phyloP scores from a whole-genome alignment of 1,140 invertebrate species.

The Ectropis grisescens region DNA sequence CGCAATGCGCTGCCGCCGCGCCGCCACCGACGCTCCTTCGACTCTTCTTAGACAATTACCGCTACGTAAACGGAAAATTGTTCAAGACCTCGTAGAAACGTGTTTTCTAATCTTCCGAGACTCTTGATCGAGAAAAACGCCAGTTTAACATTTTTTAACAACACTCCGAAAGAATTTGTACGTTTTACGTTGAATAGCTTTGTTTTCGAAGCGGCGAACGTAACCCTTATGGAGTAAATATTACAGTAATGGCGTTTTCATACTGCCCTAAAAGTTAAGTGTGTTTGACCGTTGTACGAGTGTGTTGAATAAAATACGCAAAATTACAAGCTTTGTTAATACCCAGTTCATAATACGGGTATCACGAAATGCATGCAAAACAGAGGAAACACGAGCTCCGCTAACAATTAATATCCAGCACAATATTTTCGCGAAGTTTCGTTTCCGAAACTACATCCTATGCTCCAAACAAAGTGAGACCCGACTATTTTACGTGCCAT shows the following conservation, averaged over 20 bases:
- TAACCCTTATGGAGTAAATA: constrained; percentile 10
- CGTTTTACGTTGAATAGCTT: constrained; percentile 7
- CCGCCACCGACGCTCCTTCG: constrained; percentile 28
- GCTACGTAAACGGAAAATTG: constrained; percentile 61
- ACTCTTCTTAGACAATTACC: constrained; percentile 60
- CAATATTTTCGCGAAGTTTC: constrained; percentile 52
- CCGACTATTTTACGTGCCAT: constrained; percentile 41
- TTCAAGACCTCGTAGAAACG: constrained; percentile 48
- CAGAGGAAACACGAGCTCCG: constrained; percentile 19
- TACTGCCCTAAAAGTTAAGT: too few species aligned
- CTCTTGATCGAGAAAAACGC: constrained; percentile 26
- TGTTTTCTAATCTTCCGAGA: constrained; percentile 50
- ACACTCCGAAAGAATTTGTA: constrained; percentile 15
- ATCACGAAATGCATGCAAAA: constrained; percentile 22
- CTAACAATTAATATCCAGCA: constrained; percentile 41
- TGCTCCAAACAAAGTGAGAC: constrained; percentile 35
- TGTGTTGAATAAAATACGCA: too few species aligned
- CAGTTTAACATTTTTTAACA: constrained; percentile 21
- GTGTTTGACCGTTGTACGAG: too few species aligned
- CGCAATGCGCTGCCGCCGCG: constrained; percentile 39
- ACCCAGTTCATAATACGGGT: constrained; percentile 1
- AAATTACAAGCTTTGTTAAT: too few species aligned
- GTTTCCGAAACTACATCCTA: constrained; percentile 25
- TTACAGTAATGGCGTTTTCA: constrained; percentile 2
- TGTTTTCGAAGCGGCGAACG: constrained; percentile 4